These are phyloP conservation scores for Lytechinus variegatus DNA, from an alignment of 35 echinoderm and acorn worm genomes.

Conservation along the genomic window DNA sequence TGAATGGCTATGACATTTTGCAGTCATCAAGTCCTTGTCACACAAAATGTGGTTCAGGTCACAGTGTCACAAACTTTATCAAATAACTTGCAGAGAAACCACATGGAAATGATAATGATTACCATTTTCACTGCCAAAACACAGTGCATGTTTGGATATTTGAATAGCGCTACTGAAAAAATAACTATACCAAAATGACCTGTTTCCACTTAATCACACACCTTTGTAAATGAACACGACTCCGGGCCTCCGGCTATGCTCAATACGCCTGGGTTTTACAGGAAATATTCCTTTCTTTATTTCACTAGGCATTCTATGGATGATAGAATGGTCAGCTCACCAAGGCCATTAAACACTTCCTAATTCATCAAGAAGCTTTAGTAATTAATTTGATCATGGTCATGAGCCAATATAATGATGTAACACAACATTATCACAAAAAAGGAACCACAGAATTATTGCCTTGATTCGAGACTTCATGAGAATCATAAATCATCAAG, in stretches of 20 bases:
- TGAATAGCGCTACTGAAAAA: not conserved
- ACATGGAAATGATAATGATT: not conserved
- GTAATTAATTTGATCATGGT: not conserved
- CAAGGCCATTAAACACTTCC: not conserved
- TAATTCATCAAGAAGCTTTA: not conserved
- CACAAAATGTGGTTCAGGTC: too few species aligned
- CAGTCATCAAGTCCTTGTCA: too few species aligned
- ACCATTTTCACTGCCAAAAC: too few species aligned
- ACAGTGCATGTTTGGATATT: too few species aligned
- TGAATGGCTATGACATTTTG: too few species aligned
- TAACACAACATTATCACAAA: not conserved
- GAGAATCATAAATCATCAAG: not conserved
- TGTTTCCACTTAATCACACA: not conserved
- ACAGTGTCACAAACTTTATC: not conserved
- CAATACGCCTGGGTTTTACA: too few species aligned
- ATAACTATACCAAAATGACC: not conserved
- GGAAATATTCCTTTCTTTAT: too few species aligned
- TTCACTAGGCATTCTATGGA: not conserved
- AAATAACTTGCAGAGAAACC: not conserved
- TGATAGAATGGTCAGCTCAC: not conserved
- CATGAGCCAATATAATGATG: not conserved
- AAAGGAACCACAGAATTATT: not conserved
- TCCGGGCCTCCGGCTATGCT: too few species aligned
- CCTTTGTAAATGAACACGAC: too few species aligned
- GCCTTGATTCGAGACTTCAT: not conserved